Conservation (phyloP, 2,797 vertebrate genomes). For the Liasis olivaceus region DNA sequence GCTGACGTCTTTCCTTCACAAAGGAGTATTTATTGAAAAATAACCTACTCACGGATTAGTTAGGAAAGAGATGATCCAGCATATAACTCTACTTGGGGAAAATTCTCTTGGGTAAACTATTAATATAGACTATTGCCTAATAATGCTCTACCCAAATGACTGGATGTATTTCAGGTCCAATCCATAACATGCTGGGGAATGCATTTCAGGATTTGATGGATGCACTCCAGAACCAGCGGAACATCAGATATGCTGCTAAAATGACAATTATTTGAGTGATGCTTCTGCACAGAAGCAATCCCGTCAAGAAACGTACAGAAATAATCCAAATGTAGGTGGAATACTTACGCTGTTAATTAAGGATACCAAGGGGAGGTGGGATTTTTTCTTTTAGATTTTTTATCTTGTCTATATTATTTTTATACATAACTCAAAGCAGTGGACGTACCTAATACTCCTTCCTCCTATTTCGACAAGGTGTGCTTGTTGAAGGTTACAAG, state of each 20-base stretch:
- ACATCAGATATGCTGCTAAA: too few relatives aligned
- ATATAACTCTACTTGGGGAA: too few relatives aligned
- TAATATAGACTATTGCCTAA: background rate
- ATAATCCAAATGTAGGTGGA: background rate
- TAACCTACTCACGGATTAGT: background rate
- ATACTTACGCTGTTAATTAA: background rate
- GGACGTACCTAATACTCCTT: too few relatives aligned
- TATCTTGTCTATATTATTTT: too few relatives aligned
- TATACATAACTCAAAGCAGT: too few relatives aligned
- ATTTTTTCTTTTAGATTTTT: too few relatives aligned
- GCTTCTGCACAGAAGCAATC: background rate
- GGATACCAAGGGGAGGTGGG: background rate
- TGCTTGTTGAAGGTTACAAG: background rate
- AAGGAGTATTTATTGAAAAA: background rate
- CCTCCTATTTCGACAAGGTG: too few relatives aligned
- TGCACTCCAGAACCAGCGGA: too few relatives aligned
- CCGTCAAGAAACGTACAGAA: background rate
- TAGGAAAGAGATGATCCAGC: background rate
- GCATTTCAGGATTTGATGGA: too few relatives aligned
- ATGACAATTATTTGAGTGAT: background rate
- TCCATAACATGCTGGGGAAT: too few relatives aligned
- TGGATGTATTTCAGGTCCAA: too few relatives aligned
- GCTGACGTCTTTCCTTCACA: background rate
- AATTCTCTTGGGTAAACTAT: background rate
- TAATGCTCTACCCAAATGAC: too few relatives aligned